Base-by-base conservation (phyloP, 2,888 invertebrate genomes). In the Smittia sp. region DNA sequence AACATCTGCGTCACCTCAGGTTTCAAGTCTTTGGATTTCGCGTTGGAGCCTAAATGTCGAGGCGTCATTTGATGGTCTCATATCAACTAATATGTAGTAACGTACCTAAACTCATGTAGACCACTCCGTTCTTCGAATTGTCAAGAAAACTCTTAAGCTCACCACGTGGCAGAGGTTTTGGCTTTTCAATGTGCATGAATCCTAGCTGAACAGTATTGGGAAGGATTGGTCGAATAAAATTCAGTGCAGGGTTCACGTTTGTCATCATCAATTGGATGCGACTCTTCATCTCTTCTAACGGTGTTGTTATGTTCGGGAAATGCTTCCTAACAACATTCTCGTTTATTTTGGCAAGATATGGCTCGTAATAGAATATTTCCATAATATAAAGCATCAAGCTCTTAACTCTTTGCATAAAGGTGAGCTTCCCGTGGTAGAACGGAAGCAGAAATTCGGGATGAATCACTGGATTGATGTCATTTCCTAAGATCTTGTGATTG, bases 381-480 rank as follows among this genome's bases (percentile, higher is more conserved):
- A 27, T 22, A 11, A 32, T 1, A 32, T 32, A 65, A 65, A 6
- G 27, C 7, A 27, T 22, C 24, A 65, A 27, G 15, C 65, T 65
- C 15, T 4, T 20, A 18, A 3, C 24, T 25, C 65, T n/a, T 65
- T 65, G 7, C 1, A n/a, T n/a, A n/a, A 65, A 65, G 4, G 79
- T 83, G 74, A 84, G 76, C 69, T 83, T 80, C 46, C 80, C 78
- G 68, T 79, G 79, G 2, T 1, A 72, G 25, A 75, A 75, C 20
- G 76, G 77, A 25, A 79, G 70, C 73, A 78, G 76, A 76, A 78
- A 20, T 18, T 80, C 80, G 0, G 79, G 78, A 73, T 78, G 77
- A n/a, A 79, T 25, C 7, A 77, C 75, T 6, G 78, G 77, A 27
- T 77, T 77, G 66, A 77, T 75, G 0, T 77, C 78, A 74, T 79